These are phyloP conservation scores for Chymomyza costata DNA, from an alignment of 1,140 invertebrate species.

Conservation along the genomic window DNA sequence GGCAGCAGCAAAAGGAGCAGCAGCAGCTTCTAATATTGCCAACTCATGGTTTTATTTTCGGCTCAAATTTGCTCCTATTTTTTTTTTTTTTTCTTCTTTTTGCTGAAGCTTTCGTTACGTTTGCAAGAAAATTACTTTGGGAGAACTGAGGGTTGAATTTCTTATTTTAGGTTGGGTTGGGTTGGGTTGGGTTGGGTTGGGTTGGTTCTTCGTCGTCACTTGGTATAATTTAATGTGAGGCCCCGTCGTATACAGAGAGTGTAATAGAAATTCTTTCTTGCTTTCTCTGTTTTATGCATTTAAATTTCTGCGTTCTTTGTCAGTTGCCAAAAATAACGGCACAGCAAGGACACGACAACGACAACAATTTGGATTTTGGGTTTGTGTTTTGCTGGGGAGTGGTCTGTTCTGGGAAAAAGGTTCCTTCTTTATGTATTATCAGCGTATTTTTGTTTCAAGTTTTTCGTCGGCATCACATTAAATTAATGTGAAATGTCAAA, in stretches of 20 bases:
- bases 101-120: constrained; percentile 25
- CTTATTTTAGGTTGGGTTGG: too few species aligned
- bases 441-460: constrained; percentile 13
- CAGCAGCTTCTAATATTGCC: constrained; percentile 27
- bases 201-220: too few species aligned
- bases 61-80: constrained; percentile 38
- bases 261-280: too few species aligned
- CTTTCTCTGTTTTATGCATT: too few species aligned
- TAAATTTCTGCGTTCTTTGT: too few species aligned
- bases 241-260: too few species aligned
- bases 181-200: too few species aligned
- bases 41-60: constrained; percentile 51
- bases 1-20: constrained; percentile 23
- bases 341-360: too few species aligned
- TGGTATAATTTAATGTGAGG: too few species aligned
- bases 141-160: too few species aligned
- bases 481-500: constrained; percentile 42
- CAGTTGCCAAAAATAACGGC: too few species aligned
- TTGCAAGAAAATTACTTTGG: constrained; percentile 71
- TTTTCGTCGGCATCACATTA: constrained; percentile 24
- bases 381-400: constrained; percentile 1
- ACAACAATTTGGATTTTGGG: constrained; percentile 2
- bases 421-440: constrained; percentile 18
- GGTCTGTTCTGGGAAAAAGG: too few species aligned
- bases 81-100: constrained; percentile 10